Conservation (phyloP, 1,140 invertebrate species). For the Heliconius congener region DNA sequence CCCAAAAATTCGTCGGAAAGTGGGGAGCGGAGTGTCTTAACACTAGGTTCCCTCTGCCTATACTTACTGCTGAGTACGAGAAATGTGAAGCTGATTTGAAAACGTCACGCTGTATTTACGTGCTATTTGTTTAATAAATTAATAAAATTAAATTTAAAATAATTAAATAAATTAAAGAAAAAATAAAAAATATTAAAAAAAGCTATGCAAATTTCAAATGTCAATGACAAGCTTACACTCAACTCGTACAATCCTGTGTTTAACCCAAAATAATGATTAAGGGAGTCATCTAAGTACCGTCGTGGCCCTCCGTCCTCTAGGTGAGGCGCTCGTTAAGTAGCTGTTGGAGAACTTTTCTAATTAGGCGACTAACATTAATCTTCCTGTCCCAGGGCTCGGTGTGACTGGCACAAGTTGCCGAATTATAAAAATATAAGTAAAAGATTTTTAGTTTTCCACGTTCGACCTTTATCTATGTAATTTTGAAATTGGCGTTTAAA, state of each 20-base stretch:
- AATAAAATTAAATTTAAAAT: too few relatives aligned
- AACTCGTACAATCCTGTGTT: background rate
- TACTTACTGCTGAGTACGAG: too few relatives aligned
- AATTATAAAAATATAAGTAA: constrained; percentile 65
- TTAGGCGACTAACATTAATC: constrained; percentile 67
- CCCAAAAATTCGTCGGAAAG: too few relatives aligned
- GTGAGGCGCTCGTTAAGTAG: constrained; percentile 55
- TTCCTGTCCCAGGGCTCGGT: constrained; percentile 56
- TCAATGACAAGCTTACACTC: background rate
- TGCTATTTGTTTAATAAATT: too few relatives aligned
- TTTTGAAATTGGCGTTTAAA: background rate
- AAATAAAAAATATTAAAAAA: too few relatives aligned
- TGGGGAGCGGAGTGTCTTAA: too few relatives aligned
- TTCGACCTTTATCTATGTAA: background rate
- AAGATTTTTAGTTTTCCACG: constrained; percentile 26
- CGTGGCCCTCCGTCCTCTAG: constrained; percentile 20
- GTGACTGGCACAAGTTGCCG: constrained; percentile 65
- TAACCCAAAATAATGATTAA: constrained; percentile 2
- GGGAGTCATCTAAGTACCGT: constrained; percentile 19
- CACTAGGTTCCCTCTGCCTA: too few relatives aligned
- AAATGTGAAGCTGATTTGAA: background rate
- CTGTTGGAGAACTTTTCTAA: constrained; percentile 67
- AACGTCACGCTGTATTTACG: background rate
- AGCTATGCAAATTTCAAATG: background rate
- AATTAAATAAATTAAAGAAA: too few relatives aligned